phyloP scores from a whole-genome alignment of 35 echinoderm and acorn worm species.

The Chiridota heheva region DNA sequence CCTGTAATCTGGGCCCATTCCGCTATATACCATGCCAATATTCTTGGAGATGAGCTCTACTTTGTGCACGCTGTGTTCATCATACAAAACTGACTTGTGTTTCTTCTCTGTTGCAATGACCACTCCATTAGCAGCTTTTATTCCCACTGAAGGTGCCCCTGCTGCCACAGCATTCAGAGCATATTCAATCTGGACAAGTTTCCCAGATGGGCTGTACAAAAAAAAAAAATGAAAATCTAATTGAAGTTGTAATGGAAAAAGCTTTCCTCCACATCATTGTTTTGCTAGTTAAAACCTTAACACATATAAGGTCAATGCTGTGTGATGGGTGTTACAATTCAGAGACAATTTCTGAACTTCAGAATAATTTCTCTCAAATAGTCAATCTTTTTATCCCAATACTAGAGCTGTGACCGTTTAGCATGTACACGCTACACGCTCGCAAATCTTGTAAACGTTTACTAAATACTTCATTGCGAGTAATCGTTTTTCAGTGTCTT shows the following conservation, averaged over 20 bases:
- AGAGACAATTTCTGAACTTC: too few relatives aligned
- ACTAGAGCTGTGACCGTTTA: too few relatives aligned
- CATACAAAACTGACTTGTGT: slow-evolving; percentile 96
- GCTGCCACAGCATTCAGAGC: slow-evolving; percentile 96
- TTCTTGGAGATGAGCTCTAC: slow-evolving; percentile 96
- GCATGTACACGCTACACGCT: too few relatives aligned
- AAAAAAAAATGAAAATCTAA: background rate
- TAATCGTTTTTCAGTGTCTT: too few relatives aligned
- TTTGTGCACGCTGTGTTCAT: slow-evolving; percentile 96
- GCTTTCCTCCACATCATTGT: background rate
- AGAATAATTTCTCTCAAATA: too few relatives aligned
- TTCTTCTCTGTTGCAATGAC: slow-evolving; percentile 99
- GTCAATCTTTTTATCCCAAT: background rate
- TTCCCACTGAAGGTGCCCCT: slow-evolving; percentile 86
- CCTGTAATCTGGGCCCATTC: slow-evolving; percentile 99
- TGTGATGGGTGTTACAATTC: too few relatives aligned
- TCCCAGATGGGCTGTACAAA: slow-evolving; percentile 85
- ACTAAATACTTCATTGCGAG: too few relatives aligned
- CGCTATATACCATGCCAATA: slow-evolving; percentile 99
- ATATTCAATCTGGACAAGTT: slow-evolving; percentile 99
- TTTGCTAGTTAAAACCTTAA: background rate
- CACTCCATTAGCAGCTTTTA: slow-evolving; percentile 98
- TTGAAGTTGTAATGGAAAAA: background rate
- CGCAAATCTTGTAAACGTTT: too few relatives aligned
- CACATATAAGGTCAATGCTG: too few relatives aligned